Conservation (phyloP, 2,113 vertebrate species). For the Calyptommatus sinebrachiatus region DNA sequence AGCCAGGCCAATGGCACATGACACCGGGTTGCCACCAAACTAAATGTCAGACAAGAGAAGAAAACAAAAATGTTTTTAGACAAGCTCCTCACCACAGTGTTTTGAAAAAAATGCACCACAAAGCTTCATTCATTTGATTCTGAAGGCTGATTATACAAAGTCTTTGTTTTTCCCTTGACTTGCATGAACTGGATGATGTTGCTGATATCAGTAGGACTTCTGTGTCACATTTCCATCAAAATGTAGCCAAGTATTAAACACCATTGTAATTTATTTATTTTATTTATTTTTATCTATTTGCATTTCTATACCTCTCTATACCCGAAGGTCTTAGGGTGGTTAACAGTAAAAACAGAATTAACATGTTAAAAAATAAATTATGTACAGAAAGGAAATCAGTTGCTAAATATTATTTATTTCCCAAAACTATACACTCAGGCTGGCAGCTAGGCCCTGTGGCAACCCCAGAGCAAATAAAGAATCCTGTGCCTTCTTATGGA, state of each 20-base stretch:
- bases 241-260: neutral
- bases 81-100: neutral
- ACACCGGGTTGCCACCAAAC: slow-evolving; percentile 97
- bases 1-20: slow-evolving; percentile 90
- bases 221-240: neutral
- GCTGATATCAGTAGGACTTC: neutral
- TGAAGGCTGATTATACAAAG: neutral
- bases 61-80: neutral
- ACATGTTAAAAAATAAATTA: no score
- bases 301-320: no score
- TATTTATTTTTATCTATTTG: no score
- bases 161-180: neutral
- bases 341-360: no score
- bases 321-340: no score
- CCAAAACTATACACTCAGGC: neutral
- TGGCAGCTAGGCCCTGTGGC: no score
- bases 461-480: no score
- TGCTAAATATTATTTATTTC: neutral
- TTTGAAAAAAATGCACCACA: neutral
- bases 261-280: neutral
- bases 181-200: neutral
- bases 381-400: neutral
- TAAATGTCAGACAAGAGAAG: slow-evolving; percentile 50
- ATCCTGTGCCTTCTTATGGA: no score
- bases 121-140: neutral